Evolutionary conservation across 2,113 vertebrate genomes (phyloP), one percentile per base, ranked within the genome.

Genomic region (Phainopepla nitens): DNA sequence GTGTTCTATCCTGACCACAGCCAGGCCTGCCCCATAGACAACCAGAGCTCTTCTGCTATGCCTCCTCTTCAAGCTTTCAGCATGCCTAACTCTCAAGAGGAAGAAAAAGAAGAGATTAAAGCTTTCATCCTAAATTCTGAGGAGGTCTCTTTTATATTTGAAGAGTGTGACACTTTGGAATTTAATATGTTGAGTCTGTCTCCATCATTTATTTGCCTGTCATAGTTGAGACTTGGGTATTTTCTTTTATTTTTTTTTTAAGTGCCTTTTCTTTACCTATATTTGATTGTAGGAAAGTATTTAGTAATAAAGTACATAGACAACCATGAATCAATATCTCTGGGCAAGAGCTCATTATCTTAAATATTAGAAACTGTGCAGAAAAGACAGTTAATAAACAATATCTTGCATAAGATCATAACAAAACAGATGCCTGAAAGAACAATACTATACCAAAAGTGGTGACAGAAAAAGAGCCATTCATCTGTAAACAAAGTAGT

Each of bases 191-290:
- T 77, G 61, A 78, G 13, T 51, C 25, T 61, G 61, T 71, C 51
- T 71, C 33, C 36, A 64, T 91, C 44, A 78, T 89, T 94, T 94
- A 42, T 89, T 62, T 97, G 45, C 25, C 54, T 96, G 77, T 75
- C 58, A 73, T 28, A 72, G 62, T 33, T 73, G 29, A 76, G 24
- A 28, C 7, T 79, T 75, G 21, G 3, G 4, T 35, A 24, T 54
- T 62, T 50, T 45, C 1, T 16, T 50, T 54, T 56, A 10, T 15
- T 16, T 51, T 61, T 6, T 15, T 53, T 73, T 56, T 13, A 45
- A 54, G 13, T 3, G 3, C 5, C 53, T 89, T 89, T 90, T 51
- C 16, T 75, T 82, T 58, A 17, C 27, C 15, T 82, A 15, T 68
- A 72, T 83, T 89, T 83, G 68, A 91, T 54, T 84, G 20, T 45